phyloP scores from a whole-genome alignment of 2,888 invertebrate species.

The Apotomis betuletana region DNA sequence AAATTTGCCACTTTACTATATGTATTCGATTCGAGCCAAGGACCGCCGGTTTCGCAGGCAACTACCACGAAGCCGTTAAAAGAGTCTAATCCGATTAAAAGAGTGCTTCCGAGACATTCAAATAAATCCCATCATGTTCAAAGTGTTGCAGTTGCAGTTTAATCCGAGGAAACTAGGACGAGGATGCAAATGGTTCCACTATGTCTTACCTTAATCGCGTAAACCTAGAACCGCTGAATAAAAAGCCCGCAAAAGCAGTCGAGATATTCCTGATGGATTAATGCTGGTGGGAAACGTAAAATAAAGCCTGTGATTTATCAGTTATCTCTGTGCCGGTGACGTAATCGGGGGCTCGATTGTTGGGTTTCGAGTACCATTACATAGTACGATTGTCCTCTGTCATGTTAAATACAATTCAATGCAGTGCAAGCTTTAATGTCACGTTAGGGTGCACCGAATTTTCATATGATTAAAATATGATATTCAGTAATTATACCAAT shows the following conservation, averaged over 20 bases:
- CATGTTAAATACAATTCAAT: too few relatives aligned
- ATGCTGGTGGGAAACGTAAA: slow-evolving; percentile 8
- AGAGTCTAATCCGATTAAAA: not conserved
- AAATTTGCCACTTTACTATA: too few relatives aligned
- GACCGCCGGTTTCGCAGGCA: too few relatives aligned
- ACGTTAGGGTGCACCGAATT: too few relatives aligned
- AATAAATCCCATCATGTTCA: slow-evolving; percentile 17
- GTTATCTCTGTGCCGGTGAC: not conserved
- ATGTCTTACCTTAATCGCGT: slow-evolving; percentile 33
- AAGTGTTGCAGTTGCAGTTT: slow-evolving; percentile 18
- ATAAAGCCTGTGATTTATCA: not conserved
- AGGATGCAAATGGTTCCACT: slow-evolving; percentile 28
- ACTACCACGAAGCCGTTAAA: too few relatives aligned
- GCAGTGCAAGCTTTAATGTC: too few relatives aligned
- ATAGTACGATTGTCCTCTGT: not conserved
- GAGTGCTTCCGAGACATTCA: slow-evolving; percentile 3
- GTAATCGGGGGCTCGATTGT: not conserved
- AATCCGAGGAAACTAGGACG: slow-evolving; percentile 32
- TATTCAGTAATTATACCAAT: too few relatives aligned
- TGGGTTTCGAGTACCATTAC: not conserved
- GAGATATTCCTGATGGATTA: slow-evolving; percentile 24
- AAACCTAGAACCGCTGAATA: slow-evolving; percentile 28
- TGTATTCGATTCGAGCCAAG: too few relatives aligned
- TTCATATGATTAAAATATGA: too few relatives aligned
- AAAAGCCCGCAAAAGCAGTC: slow-evolving; percentile 20